Evolutionary conservation across 2,888 invertebrate genomes (phyloP).

Genomic region (Ommatoiulus sabulosus): DNA sequence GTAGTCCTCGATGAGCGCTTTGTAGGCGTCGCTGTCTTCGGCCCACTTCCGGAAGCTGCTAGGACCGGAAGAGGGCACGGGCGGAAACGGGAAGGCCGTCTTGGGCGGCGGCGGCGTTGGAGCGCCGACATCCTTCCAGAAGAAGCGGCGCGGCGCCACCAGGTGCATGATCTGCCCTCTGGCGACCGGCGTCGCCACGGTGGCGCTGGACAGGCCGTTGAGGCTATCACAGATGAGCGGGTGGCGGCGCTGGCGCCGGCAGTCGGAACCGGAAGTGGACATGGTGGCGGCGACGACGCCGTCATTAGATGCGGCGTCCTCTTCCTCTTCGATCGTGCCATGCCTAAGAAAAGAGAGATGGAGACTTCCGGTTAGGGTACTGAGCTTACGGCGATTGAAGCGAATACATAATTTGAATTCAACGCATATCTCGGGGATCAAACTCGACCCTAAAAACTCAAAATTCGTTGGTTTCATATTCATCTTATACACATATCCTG

Average conservation of each 20-base stretch:
- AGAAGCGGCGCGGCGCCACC: constrained; percentile 28
- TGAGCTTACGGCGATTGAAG: no score
- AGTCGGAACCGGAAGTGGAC: constrained; percentile 16
- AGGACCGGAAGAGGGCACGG: neutral
- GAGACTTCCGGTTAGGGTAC: neutral
- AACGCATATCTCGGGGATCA: no score
- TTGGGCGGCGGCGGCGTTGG: neutral
- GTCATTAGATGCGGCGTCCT: constrained; percentile 42
- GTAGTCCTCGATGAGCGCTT: neutral
- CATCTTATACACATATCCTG: no score
- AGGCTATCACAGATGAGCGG: neutral
- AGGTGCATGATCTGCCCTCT: constrained; percentile 14
- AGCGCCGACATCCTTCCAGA: constrained; percentile 32
- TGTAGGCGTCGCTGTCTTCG: neutral
- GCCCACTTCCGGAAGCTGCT: constrained; percentile 8
- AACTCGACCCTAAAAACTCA: no score
- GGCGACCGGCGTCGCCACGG: constrained; percentile 10
- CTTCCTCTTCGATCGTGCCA: constrained; percentile 53
- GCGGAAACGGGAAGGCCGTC: constrained; percentile 54
- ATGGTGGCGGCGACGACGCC: neutral
- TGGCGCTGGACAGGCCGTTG: neutral
- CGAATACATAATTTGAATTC: no score
- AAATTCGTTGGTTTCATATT: no score
- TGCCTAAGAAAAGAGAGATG: constrained; percentile 14
- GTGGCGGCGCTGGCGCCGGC: neutral